These are phyloP conservation scores for Bathynomus jamesi DNA, from an alignment of 1,140 invertebrate genomes.

Conservation along the genomic window DNA sequence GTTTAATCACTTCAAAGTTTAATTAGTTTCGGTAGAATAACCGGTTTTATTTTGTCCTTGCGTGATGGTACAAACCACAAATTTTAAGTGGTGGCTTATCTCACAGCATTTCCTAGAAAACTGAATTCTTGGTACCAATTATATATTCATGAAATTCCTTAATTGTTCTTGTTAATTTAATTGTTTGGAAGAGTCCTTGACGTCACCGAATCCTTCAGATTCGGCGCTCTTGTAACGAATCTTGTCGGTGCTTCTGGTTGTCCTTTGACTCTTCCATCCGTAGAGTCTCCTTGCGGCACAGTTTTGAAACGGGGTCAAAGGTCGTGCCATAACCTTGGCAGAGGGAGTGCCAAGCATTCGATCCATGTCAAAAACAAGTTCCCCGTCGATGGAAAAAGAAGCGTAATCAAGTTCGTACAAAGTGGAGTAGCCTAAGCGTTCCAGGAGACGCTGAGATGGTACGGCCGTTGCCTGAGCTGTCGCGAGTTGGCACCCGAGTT, in stretches of 20 bases:
- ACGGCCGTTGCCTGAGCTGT: conserved; percentile 33
- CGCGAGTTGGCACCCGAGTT: conserved; percentile 27
- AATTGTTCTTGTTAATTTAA: too few relatives aligned
- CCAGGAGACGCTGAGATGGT: conserved; percentile 23
- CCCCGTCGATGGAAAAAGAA: conserved; percentile 29
- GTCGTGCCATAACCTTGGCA: conserved; percentile 33
- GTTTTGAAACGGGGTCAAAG: not conserved
- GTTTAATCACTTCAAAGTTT: too few relatives aligned
- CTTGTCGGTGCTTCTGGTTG: not conserved
- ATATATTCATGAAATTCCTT: too few relatives aligned
- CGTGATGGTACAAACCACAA: too few relatives aligned
- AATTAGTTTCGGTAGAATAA: too few relatives aligned
- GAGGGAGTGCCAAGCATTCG: conserved; percentile 33
- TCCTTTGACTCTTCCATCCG: not conserved
- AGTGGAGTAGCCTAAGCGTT: conserved; percentile 24
- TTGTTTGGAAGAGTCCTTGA: too few relatives aligned
- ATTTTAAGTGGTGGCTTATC: too few relatives aligned
- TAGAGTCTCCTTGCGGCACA: not conserved
- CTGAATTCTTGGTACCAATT: too few relatives aligned
- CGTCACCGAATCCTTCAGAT: too few relatives aligned
- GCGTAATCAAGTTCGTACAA: conserved; percentile 34
- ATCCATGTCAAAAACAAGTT: conserved; percentile 34
- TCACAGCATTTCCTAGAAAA: too few relatives aligned
- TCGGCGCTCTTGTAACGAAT: not conserved
- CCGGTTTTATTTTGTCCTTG: too few relatives aligned